Evolutionary conservation across 2,888 invertebrate genomes (phyloP).

Genomic region (Ophioninae sp.): DNA sequence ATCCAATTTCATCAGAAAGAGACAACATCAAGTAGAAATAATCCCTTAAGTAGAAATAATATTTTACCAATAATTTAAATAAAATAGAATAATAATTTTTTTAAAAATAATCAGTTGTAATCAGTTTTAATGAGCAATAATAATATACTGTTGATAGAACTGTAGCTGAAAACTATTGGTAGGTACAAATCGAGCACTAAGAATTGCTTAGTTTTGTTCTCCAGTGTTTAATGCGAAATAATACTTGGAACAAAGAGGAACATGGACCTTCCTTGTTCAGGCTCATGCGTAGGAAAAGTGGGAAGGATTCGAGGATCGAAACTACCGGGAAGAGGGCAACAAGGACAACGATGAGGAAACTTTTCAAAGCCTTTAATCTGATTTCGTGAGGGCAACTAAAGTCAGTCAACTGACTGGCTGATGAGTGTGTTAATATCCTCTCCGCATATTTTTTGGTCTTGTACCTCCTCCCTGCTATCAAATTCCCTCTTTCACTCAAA

Average conservation of each 20-base stretch:
- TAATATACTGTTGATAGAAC: conserved; percentile 13
- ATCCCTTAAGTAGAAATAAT: too few relatives aligned
- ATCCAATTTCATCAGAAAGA: too few relatives aligned
- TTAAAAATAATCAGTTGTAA: too few relatives aligned
- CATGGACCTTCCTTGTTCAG: not conserved
- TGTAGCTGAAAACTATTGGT: too few relatives aligned
- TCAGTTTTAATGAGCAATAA: conserved; percentile 7
- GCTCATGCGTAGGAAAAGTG: conserved; percentile 23
- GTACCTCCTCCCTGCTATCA: conserved; percentile 50
- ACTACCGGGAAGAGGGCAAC: conserved; percentile 38
- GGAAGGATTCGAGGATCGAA: conserved; percentile 21
- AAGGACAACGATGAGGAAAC: conserved; percentile 69
- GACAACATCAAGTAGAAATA: too few relatives aligned
- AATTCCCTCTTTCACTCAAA: conserved; percentile 19
- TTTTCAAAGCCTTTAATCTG: conserved; percentile 74
- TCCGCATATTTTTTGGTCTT: conserved; percentile 48
- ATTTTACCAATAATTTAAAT: too few relatives aligned
- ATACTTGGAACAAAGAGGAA: conserved; percentile 48
- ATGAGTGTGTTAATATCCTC: conserved; percentile 56
- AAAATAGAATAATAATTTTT: too few relatives aligned
- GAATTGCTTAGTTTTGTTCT: conserved; percentile 42
- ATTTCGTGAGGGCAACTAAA: conserved; percentile 72
- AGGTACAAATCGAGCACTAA: not conserved
- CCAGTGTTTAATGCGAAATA: conserved; percentile 59
- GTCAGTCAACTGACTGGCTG: conserved; percentile 71